Conservation (phyloP, 2,797 vertebrate species). For the Diceros bicornis region DNA sequence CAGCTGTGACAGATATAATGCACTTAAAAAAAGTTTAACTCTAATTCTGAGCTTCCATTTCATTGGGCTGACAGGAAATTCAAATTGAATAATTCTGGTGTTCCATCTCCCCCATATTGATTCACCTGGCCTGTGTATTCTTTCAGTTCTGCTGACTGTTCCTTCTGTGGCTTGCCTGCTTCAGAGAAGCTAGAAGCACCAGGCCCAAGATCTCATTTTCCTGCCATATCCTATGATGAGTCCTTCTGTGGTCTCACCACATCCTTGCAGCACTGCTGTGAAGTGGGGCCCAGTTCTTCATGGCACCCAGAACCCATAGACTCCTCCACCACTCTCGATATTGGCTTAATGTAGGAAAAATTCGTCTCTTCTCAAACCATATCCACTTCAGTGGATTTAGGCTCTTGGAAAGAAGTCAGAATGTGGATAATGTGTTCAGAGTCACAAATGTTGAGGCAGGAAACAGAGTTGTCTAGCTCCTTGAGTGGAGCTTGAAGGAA, state of each 20-base stretch:
- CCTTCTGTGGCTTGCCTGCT: background rate
- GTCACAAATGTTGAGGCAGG: background rate
- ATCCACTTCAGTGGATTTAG: background rate
- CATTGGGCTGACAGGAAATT: background rate
- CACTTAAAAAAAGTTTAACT: background rate
- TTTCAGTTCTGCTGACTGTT: background rate
- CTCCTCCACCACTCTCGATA: background rate
- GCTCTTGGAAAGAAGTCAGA: background rate
- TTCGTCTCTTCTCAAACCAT: background rate
- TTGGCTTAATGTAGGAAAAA: background rate
- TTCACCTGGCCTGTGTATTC: fast-evolving
- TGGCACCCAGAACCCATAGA: background rate
- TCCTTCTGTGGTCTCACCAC: background rate
- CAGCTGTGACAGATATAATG: background rate
- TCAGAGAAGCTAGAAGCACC: background rate
- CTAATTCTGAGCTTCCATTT: background rate
- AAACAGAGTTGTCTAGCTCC: background rate
- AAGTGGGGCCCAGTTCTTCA: background rate
- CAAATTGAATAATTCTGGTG: too few species aligned
- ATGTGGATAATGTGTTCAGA: background rate
- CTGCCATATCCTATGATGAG: too few species aligned
- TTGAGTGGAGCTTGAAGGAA: background rate
- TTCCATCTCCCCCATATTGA: background rate
- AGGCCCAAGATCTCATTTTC: background rate
- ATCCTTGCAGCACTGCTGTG: background rate